phyloP scores from a whole-genome alignment of 2,888 invertebrate species.

The Euclidia mi region DNA sequence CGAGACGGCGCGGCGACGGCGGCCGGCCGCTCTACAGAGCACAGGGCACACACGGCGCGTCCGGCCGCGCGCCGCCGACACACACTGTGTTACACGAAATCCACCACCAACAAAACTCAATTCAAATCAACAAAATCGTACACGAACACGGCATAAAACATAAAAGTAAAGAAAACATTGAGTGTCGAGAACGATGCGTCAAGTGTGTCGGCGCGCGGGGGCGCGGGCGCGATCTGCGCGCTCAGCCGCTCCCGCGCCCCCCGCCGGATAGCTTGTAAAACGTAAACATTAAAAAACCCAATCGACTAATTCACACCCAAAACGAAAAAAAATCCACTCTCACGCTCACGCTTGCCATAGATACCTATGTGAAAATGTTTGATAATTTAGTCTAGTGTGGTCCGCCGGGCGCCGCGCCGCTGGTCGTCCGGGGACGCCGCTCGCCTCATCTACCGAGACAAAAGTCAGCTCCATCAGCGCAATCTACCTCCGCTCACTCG shows the following conservation, averaged over 20 bases:
- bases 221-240: constrained; percentile 68
- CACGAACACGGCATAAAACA: constrained; percentile 90
- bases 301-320: constrained; percentile 90
- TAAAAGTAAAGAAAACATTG: constrained; percentile 86
- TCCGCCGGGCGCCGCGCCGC: constrained; percentile 86
- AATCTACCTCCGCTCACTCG: constrained; percentile 54
- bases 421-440: constrained; percentile 83
- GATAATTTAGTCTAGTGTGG: constrained; percentile 88
- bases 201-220: constrained; percentile 83
- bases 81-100: constrained; percentile 89
- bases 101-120: constrained; percentile 90
- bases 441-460: constrained; percentile 90
- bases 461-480: constrained; percentile 79
- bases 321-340: constrained; percentile 90
- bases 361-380: constrained; percentile 90
- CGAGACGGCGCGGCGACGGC: constrained; percentile 62
- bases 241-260: constrained; percentile 76
- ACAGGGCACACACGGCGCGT: constrained; percentile 73
- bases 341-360: constrained; percentile 90
- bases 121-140: constrained; percentile 89
- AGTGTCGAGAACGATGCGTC: constrained; percentile 88
- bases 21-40: constrained; percentile 70
- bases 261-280: constrained; percentile 87
- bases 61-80: constrained; percentile 60
- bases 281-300: constrained; percentile 90